Base-by-base conservation (phyloP, 2,888 invertebrate genomes). In the Drosophila planitibia region DNA sequence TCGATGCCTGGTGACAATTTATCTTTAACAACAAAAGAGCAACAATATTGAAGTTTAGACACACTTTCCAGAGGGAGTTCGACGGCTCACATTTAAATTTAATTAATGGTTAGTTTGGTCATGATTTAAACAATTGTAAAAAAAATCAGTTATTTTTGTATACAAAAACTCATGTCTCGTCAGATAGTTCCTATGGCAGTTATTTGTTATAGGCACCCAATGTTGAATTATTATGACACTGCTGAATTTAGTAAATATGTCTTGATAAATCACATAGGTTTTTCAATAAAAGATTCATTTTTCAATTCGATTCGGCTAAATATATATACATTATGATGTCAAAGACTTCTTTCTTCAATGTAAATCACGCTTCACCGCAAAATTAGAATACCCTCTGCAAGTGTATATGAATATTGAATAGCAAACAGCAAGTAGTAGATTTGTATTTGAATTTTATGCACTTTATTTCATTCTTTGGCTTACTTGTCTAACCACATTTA, bases 1-100 rank as follows among this genome's bases (percentile, higher is more conserved):
- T 85, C 85, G 85, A 85, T 85, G 77, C 85, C 73, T 70, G 89
- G 82, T 85, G 85, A 85, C 87, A 89, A 86, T 76, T 87, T 87
- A 62, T 69, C 72, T 66, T 72, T 33, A 67, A 60, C 59, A 60
- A 61, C 41, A 32, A 37, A 52, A 44, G 1, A 5, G 16, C 6
- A 28, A 14, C 1, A n/a, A 4, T n/a, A 28, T n/a, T 9, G 55
- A 39, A 14, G 19, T 1, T 39, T 16, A 12, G 12, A 22, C 54
- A 58, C 69, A 9, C 33, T 51, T 19, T 16, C 16, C 16, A 16
- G 7, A 9, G 4, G 4, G 4, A 25, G 47, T 25, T 47, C 47
- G 9, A 25, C 7, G 4, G 4, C 47, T 2, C 7, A 4, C 7
- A 25, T 2, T 25, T 2, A 47, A 47, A 14, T 47, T 47, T 4